Conservation (phyloP, 2,113 vertebrate genomes). For the Antechinus flavipes region DNA sequence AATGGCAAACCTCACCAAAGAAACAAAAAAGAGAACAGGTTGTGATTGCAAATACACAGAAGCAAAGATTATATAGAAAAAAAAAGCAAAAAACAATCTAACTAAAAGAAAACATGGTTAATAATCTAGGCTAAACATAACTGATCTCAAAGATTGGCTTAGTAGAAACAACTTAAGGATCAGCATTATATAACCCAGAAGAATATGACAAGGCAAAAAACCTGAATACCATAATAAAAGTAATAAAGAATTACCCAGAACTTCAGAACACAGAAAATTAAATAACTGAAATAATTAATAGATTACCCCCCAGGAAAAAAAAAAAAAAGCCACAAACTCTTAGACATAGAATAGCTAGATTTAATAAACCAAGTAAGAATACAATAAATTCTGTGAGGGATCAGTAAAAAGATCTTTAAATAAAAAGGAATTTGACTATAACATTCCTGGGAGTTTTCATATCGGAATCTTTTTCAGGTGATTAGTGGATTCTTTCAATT, state of each 20-base stretch:
- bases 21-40: not conserved
- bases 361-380: not conserved
- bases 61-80: not conserved
- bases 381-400: not conserved
- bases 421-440: not conserved
- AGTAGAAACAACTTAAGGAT: not conserved
- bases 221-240: not conserved
- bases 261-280: not conserved
- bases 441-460: not conserved
- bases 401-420: not conserved
- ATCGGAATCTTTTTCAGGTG: not conserved
- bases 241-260: not conserved
- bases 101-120: not conserved
- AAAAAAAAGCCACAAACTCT: not conserved
- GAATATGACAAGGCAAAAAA: not conserved
- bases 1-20: not conserved
- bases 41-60: not conserved
- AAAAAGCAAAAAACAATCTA: not conserved
- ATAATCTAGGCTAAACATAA: not conserved
- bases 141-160: not conserved
- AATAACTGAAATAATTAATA: not conserved
- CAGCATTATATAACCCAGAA: not conserved
- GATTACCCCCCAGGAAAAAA: not conserved
- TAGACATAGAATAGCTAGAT: not conserved
- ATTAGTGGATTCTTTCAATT: not conserved